phyloP scores from a whole-genome alignment of 23 tunicate species.

The Diplosoma virens region DNA sequence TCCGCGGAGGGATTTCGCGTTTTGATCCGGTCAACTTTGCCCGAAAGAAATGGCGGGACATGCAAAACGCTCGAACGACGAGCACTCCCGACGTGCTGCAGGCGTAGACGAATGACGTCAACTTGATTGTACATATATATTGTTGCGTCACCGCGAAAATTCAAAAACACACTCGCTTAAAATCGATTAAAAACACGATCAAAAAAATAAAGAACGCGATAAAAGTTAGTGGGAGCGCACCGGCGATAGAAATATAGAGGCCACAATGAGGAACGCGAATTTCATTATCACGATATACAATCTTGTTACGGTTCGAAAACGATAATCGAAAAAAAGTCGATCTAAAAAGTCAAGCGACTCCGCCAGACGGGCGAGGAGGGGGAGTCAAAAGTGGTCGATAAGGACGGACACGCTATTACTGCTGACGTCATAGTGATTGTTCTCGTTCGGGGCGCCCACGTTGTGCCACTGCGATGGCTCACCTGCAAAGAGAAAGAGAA shows the following conservation, averaged over 20 bases:
- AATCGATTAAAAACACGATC: too few species aligned
- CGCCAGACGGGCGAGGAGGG: background rate
- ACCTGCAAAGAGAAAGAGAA: slow-evolving; percentile 37
- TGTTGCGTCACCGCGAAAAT: too few species aligned
- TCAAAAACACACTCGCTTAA: too few species aligned
- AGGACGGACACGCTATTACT: slow-evolving; percentile 92
- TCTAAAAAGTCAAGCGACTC: background rate
- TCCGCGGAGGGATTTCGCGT: background rate
- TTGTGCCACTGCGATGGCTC: slow-evolving; percentile 94
- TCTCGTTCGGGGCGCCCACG: slow-evolving; percentile 60
- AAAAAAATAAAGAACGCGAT: too few species aligned
- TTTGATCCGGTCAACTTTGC: slow-evolving; percentile 36
- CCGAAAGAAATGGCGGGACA: slow-evolving; percentile 60
- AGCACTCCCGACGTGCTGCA: background rate
- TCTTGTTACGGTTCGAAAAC: too few species aligned
- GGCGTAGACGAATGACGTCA: slow-evolving; percentile 19
- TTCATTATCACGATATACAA: too few species aligned
- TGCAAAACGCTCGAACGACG: slow-evolving; percentile 8
- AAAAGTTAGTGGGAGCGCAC: too few species aligned
- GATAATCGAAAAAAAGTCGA: too few species aligned
- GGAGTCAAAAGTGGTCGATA: slow-evolving; percentile 85
- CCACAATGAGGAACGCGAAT: too few species aligned
- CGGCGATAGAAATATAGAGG: too few species aligned
- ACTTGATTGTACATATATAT: too few species aligned
- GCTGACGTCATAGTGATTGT: slow-evolving; percentile 63